A percentile compares a stretch with the other conserved stretches of the same genome.
phyloP scores from a whole-genome alignment of 2,888 invertebrate genomes.

The Eumerus sabulonum region DNA sequence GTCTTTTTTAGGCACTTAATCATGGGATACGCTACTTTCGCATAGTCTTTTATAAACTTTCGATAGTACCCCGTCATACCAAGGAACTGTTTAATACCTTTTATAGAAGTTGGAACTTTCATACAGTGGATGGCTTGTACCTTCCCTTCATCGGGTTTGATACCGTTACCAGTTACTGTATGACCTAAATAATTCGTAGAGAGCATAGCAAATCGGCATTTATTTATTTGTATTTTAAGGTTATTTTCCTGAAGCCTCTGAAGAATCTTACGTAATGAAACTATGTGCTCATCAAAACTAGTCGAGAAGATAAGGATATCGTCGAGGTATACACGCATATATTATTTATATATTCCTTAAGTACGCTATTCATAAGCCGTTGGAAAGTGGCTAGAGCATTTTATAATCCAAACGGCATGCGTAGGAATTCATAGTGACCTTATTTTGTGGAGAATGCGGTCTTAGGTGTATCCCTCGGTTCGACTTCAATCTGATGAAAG shows the following conservation, averaged over 20 bases:
- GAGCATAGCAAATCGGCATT: constrained; percentile 14
- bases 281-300: constrained; percentile 11
- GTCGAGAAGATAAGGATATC: constrained; percentile 23
- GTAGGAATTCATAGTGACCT: constrained; percentile 20
- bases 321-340: constrained; percentile 25
- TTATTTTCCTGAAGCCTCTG: constrained; percentile 9
- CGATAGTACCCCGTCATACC: constrained; percentile 17
- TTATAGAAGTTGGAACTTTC: constrained; percentile 10
- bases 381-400: too few species aligned
- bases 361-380: constrained; percentile 42
- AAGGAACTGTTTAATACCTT: constrained; percentile 19
- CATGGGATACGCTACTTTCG: constrained; percentile 35
- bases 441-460: neutral
- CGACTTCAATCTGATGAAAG: constrained; percentile 43
- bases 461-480: constrained; percentile 18
- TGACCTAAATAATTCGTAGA: constrained; percentile 21
- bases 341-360: constrained; percentile 24
- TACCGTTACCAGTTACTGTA: constrained; percentile 2
- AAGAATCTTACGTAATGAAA: neutral
- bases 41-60: constrained; percentile 2
- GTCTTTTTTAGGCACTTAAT: constrained; percentile 58
- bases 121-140: neutral
- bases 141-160: constrained; percentile 13
- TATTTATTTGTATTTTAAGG: constrained; percentile 26
- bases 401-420: constrained; percentile 48